These are phyloP conservation scores for Xenopus petersii DNA, from an alignment of 2,797 vertebrate genomes.

Conservation along the genomic window DNA sequence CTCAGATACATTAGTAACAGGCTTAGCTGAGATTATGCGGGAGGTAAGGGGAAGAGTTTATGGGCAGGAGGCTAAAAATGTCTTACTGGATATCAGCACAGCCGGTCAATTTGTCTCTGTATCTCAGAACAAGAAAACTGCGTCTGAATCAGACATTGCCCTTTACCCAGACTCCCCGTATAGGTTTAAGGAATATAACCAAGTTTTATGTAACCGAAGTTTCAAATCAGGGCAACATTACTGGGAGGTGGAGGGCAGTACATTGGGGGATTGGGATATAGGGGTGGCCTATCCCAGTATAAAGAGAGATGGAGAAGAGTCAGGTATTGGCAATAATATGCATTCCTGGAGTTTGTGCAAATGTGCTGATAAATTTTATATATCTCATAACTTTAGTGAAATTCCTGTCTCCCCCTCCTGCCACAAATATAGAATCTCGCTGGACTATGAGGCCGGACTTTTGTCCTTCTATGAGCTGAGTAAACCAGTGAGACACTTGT, in stretches of 20 bases:
- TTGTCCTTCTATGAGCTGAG: not conserved
- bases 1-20: not conserved
- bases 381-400: not conserved
- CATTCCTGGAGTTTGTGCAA: not conserved
- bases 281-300: not conserved
- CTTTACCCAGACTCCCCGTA: not conserved
- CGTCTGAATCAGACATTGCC: not conserved
- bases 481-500: no score
- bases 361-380: not conserved
- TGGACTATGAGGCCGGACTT: not conserved
- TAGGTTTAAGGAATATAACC: not conserved
- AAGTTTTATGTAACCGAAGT: not conserved
- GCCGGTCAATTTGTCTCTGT: not conserved
- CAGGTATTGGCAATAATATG: not conserved
- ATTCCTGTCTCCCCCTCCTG: not conserved
- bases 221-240: not conserved
- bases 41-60: no score
- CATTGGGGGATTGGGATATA: not conserved
- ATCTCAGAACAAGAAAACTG: not conserved
- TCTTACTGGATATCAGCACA: not conserved
- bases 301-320: not conserved
- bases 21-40: not conserved
- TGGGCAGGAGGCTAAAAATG: not conserved
- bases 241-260: not conserved
- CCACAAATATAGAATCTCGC: not conserved